Percentiles rank a stretch among this genome's conserved stretches.
Evolutionary conservation across 2,888 invertebrate species (phyloP).

Genomic region (Leuctra nigra): DNA sequence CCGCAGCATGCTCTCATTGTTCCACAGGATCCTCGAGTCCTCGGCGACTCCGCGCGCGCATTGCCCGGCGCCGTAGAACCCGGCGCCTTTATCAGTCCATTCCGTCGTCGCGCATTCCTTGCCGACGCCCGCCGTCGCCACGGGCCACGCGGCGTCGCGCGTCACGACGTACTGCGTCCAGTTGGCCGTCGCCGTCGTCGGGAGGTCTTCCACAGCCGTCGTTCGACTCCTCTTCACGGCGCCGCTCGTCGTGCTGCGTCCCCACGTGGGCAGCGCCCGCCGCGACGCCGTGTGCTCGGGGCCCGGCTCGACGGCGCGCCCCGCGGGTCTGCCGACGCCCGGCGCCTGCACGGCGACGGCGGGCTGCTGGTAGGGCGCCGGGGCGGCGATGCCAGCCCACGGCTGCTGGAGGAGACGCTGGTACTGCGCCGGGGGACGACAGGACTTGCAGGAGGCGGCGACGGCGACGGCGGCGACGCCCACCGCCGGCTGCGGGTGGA

Average conservation of each 20-base stretch:
- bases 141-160: background rate
- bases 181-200: slow-evolving; percentile 8
- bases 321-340: slow-evolving; percentile 20
- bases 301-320: slow-evolving; percentile 32
- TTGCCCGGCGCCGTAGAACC: slow-evolving; percentile 19
- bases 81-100: background rate
- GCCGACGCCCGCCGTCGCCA: background rate
- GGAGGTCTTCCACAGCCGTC: slow-evolving; percentile 6
- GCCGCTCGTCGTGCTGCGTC: background rate
- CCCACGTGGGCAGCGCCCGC: slow-evolving; percentile 33
- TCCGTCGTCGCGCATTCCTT: background rate
- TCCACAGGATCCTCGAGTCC: slow-evolving; percentile 31
- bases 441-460: too few relatives aligned
- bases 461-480: slow-evolving; percentile 19
- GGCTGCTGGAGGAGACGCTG: too few relatives aligned
- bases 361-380: slow-evolving; percentile 27
- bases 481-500: slow-evolving; percentile 24
- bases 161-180: slow-evolving; percentile 4
- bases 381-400: slow-evolving; percentile 22
- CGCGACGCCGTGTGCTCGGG: slow-evolving; percentile 32
- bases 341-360: slow-evolving; percentile 21
- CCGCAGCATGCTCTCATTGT: slow-evolving; percentile 32
- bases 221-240: slow-evolving; percentile 23
- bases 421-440: slow-evolving; percentile 14
- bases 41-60: slow-evolving; percentile 26